These are phyloP conservation scores for Heteromyza rotundicornis DNA, from an alignment of 2,888 invertebrate species.

Conservation along the genomic window DNA sequence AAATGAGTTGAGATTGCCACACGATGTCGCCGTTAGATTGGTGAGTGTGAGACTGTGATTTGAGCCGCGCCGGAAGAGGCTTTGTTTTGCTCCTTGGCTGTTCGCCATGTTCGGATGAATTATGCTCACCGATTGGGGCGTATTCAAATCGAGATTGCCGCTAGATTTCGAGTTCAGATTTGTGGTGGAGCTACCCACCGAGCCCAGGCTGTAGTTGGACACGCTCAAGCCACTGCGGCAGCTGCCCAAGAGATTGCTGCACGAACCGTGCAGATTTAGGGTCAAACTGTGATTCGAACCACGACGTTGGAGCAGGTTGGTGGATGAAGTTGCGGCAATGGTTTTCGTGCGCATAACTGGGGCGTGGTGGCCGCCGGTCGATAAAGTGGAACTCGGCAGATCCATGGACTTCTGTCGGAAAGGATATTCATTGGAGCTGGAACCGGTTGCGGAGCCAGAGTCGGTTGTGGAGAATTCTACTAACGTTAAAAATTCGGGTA, in stretches of 20 bases:
- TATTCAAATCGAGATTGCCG: constrained; percentile 44
- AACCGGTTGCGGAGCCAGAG: no score
- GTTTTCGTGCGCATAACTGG: constrained; percentile 24
- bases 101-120: constrained; percentile 19
- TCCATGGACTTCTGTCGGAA: constrained; percentile 54
- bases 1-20: constrained; percentile 65
- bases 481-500: constrained; percentile 74
- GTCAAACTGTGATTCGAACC: constrained; percentile 71
- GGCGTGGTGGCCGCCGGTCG: constrained; percentile 21
- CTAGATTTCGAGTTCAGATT: constrained; percentile 53
- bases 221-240: constrained; percentile 63
- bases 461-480: constrained; percentile 67
- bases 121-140: not conserved
- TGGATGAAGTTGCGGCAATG: constrained; percentile 40
- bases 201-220: constrained; percentile 66
- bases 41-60: constrained; percentile 67
- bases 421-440: constrained; percentile 37
- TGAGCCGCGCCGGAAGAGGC: constrained; percentile 60
- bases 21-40: constrained; percentile 59
- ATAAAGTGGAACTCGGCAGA: constrained; percentile 33
- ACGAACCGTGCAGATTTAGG: constrained; percentile 67
- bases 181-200: constrained; percentile 54
- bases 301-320: constrained; percentile 65
- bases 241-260: constrained; percentile 54
- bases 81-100: constrained; percentile 39